Evolutionary conservation across 2,797 vertebrate species (phyloP).

Genomic region (Glyptemys insculpta): DNA sequence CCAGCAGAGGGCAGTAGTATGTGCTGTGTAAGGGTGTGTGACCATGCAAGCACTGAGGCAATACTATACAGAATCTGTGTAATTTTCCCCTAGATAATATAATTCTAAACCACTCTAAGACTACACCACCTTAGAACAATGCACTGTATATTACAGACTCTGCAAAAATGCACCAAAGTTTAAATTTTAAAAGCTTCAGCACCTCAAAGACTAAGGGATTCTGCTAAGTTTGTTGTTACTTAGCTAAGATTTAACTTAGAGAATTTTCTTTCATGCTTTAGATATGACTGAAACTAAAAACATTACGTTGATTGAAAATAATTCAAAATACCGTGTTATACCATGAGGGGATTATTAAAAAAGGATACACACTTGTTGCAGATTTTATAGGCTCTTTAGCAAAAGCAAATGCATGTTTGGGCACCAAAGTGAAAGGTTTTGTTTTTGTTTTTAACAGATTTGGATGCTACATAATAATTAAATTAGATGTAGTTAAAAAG

Average conservation of each 20-base stretch:
- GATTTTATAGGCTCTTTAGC: too few species aligned
- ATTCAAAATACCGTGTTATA: too few species aligned
- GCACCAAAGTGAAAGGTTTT: too few species aligned
- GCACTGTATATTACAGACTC: too few species aligned
- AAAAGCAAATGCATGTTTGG: too few species aligned
- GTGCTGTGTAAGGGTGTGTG: not conserved
- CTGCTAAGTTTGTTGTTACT: not conserved
- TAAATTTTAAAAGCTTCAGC: not conserved
- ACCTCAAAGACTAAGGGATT: not conserved
- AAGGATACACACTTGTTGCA: too few species aligned
- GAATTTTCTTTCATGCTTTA: not conserved
- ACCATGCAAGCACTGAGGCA: not conserved
- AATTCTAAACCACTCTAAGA: too few species aligned
- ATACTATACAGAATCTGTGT: not conserved
- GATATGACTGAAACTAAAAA: not conserved
- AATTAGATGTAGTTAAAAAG: too few species aligned
- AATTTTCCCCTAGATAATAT: too few species aligned
- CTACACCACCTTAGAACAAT: not conserved
- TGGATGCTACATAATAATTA: too few species aligned
- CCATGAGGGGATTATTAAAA: too few species aligned
- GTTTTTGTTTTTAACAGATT: too few species aligned
- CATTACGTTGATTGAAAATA: not conserved
- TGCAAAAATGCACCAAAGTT: not conserved
- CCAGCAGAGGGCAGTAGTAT: not conserved
- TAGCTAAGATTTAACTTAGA: not conserved